Evolutionary conservation across 2,113 vertebrate genomes (phyloP), one percentile per base, ranked within the genome.

Genomic region (Corapipo altera): DNA sequence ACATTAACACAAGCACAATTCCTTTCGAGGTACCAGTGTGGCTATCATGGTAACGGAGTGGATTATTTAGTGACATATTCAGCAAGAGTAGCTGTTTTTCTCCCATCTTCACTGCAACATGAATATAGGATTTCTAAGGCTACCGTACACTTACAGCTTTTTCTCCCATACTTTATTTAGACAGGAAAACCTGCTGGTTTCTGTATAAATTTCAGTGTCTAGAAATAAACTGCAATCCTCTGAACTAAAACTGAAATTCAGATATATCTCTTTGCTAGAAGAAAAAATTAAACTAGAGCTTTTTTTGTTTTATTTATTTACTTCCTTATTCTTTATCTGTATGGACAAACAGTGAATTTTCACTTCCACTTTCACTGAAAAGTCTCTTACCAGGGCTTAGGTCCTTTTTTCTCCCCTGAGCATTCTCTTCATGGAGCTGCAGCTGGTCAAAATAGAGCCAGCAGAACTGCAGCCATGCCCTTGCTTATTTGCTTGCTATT

Each of bases 191-290:
- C 77, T 94, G 89, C 69, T 91, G 74, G 66, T 81, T 95, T 84
- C 93, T 87, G 77, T 94, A 41, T 46, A 82, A 92, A 92, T 92
- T 95, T 89, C 89, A 85, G 52, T n/a, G 41, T 61, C 93, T 88
- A 66, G 89, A 94, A 96, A 97, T 96, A 95, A 91, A 76, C 57
- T 92, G 70, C 84, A 78, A 14, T 92, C 43, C 59, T 94, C 59
- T 89, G 66, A 71, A 81, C n/a, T 80, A 76, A 94, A 95, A 59
- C 41, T 28, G 52, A 44, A 75, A 32, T 87, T 93, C 52, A 72
- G 49, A 72, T 84, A 8, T 27, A 48, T 55, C 28, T 78, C 80
- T 87, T 57, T 70, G 22, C 70, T 54, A 78, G 33, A 70, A 62
- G 35, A 78, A 89, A 87, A 61, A 71, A 55, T 67, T n/a, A 26